Base-by-base conservation (phyloP, 2,888 invertebrate species). In the Eubasilissa splendida region DNA sequence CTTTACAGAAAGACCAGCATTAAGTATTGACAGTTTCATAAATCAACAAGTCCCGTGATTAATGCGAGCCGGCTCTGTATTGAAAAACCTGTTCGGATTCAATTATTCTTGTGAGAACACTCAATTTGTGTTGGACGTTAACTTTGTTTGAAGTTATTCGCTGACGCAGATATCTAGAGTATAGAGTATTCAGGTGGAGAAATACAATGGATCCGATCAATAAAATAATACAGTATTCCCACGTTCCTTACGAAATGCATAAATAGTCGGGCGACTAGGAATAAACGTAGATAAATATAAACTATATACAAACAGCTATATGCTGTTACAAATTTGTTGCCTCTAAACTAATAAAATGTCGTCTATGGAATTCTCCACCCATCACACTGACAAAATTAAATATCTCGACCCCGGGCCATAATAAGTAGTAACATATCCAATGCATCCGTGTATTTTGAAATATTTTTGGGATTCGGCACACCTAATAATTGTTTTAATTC, bases 221-320 rank as follows among this genome's bases (percentile, higher is more conserved):
- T 54, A 22, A 22, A 71, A 56, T 31, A 11, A 1, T 66, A 12
- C 22, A 33, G 12, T 71, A 54, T 73, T 73, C 33, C 58, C 58
- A 14, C 56, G n/a, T 11, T 56, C 56, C 71, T 73, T 56, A 31
- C 58, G 71, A 73, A 73, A 12, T 73, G 71, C 56, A 58, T 50
- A 58, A 56, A 22, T 56, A 10, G 11, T n/a, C 11, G 33, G 33
- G 11, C 56, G 31, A 33, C 42, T 54, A 42, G 22, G 71, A 73
- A 56, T 42, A 42, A 42, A 5, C 42, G 14, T 50, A 50, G 31
- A 58, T 14, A 31, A 12, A 56, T 33, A 73, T 73, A 73, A 73
- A 73, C 56, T 12, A 73, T 33, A 65, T 8, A 22, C 54, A 53
- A 53, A 56, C 12, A 54, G 4, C 11, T 33, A 58, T 33, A 9